Base-by-base conservation (phyloP, 64 coral and sea anemone species). In the Actinia equina region DNA sequence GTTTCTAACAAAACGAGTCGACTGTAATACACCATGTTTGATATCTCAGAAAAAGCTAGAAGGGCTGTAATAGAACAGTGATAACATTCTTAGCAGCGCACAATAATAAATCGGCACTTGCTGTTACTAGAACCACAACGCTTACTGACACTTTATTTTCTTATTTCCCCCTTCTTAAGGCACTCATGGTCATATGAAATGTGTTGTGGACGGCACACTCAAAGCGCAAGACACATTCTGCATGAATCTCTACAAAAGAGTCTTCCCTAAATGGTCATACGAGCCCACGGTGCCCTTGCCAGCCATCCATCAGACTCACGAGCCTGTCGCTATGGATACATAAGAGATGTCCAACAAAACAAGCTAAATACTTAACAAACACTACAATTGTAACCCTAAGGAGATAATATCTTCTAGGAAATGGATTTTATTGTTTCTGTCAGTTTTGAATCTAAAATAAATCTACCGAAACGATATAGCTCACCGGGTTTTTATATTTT, bases 141-240 rank as follows among this genome's bases (percentile, higher is more conserved):
- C 9, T 5, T 65, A 7, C 7, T 22, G 5, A 20, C 7, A 10
- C 1, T 9, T 4, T 23, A 9, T 65, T 23, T 65, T 23, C 6
- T n/a, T 8, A 23, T 22, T n/a, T 65, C n/a, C 6, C 15, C n/a
- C 7, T 20, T 65, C 20, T 65, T 65, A 14, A 99, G 97, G 97
- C 3, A 99, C 97, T 18, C 97, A 99, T 80, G 97, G 97, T 25
- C 97, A 99, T 91, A 99, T 99, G 97, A 99, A 99, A 58, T 99
- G 97, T 56, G 89, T 92, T 0, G 89, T 99, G 88, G 97, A 99
- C 80, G 97, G 97, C 2, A 25, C 74, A 7, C 67, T 99, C 41
- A 99, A 99, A 83, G 88, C 93, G 7, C 97, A 99, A 82, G 97
- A 99, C 52, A 99, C 97, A 12, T 82, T 99, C 14, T 99, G 97